Evolutionary conservation across 2,797 vertebrate genomes (phyloP).

Genomic region (Phyllotis vaccarum): DNA sequence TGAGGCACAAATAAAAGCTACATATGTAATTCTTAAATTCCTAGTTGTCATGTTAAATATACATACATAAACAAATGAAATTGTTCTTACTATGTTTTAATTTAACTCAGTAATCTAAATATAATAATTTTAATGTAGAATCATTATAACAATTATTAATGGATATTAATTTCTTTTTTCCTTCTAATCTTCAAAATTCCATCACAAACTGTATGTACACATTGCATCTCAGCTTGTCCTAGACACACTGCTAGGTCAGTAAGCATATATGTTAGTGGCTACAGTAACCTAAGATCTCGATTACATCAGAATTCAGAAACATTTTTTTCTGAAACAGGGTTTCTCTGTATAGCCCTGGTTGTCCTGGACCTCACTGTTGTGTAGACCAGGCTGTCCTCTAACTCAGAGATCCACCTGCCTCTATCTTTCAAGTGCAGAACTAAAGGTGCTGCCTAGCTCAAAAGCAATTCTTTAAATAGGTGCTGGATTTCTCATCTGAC

Average conservation of each 20-base stretch:
- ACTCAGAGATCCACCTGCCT: neutral
- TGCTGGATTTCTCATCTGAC: neutral
- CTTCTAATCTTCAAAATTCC: slow-evolving; percentile 7
- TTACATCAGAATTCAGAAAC: neutral
- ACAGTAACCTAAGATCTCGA: neutral
- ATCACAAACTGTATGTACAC: neutral
- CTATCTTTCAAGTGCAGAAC: neutral
- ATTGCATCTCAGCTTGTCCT: neutral
- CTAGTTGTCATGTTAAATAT: neutral
- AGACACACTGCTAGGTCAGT: neutral
- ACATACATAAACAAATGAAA: neutral
- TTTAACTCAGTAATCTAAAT: neutral
- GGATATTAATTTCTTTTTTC: slow-evolving; percentile 10
- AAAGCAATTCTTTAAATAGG: neutral
- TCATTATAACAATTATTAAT: neutral
- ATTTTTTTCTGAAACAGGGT: neutral
- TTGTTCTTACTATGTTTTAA: neutral
- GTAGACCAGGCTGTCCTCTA: neutral
- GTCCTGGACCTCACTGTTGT: neutral
- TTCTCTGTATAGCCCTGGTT: neutral
- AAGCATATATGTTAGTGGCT: too few relatives aligned
- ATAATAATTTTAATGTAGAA: neutral
- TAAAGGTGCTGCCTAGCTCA: neutral
- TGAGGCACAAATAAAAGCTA: neutral
- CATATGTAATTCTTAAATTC: neutral